Conservation (phyloP, 2,888 invertebrate species). For the Acholoe squamosa region DNA sequence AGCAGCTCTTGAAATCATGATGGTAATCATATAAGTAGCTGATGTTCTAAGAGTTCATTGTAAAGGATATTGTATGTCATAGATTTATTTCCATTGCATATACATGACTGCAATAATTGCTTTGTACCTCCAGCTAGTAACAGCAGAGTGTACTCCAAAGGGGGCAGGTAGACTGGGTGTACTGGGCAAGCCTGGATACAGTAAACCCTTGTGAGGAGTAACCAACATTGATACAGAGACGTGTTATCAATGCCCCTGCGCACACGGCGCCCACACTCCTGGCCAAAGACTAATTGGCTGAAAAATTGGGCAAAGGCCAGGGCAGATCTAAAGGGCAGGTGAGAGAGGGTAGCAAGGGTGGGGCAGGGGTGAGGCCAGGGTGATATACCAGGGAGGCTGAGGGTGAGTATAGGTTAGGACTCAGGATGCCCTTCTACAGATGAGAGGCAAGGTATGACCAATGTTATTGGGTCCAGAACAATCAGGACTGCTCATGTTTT, state of each 20-base stretch:
- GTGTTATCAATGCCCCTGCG: slow-evolving; percentile 19
- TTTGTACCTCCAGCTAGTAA: not conserved
- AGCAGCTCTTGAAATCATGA: too few species aligned
- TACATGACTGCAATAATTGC: not conserved
- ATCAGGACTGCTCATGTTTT: too few species aligned
- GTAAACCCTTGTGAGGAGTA: not conserved
- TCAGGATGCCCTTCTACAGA: not conserved
- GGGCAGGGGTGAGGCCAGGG: not conserved
- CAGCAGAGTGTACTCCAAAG: too few species aligned
- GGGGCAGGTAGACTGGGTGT: not conserved
- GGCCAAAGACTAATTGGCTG: slow-evolving; percentile 53
- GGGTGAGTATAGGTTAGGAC: not conserved
- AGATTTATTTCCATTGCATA: not conserved
- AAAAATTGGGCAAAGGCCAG: slow-evolving; percentile 57
- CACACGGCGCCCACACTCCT: not conserved
- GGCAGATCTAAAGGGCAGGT: slow-evolving; percentile 28
- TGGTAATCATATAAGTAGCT: too few species aligned
- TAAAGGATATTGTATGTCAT: not conserved
- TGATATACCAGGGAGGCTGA: not conserved
- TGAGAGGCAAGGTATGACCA: too few species aligned
- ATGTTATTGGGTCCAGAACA: too few species aligned
- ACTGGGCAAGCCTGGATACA: not conserved
- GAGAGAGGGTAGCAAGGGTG: not conserved
- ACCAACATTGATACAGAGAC: slow-evolving; percentile 29
- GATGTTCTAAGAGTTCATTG: too few species aligned